Conservation (phyloP, 1,140 invertebrate species). For the Plodia interpunctella region DNA sequence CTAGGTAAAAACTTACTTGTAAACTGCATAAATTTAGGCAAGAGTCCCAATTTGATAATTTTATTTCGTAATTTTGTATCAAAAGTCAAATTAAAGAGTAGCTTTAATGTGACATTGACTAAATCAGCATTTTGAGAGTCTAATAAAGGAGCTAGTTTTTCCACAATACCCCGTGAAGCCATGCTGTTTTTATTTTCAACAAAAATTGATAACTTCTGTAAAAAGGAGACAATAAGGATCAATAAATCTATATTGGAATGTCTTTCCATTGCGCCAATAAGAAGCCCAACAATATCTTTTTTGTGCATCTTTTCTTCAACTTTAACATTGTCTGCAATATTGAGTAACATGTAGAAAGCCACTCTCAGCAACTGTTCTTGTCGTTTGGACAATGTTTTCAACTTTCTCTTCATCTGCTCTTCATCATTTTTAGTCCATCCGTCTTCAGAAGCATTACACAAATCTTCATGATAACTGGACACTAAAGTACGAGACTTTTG, state of each 20-base stretch:
- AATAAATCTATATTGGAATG: constrained; percentile 90
- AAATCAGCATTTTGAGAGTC: constrained; percentile 88
- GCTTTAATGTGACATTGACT: constrained; percentile 90
- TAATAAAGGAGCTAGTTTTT: constrained; percentile 85
- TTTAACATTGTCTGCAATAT: constrained; percentile 95
- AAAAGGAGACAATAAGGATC: constrained; percentile 94
- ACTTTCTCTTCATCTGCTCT: constrained; percentile 88
- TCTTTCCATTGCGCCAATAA: constrained; percentile 93
- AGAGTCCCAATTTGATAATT: constrained; percentile 93
- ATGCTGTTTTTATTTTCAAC: constrained; percentile 96
- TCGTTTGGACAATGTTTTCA: constrained; percentile 89
- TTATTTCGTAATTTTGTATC: constrained; percentile 90
- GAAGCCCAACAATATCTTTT: constrained; percentile 92
- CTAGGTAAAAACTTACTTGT: constrained; percentile 81
- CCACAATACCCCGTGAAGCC: constrained; percentile 84
- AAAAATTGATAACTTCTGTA: constrained; percentile 97
- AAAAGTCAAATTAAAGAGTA: constrained; percentile 98
- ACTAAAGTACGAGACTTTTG: constrained; percentile 77
- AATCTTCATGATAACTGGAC: constrained; percentile 81
- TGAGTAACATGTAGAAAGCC: constrained; percentile 93
- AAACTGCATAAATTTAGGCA: constrained; percentile 93
- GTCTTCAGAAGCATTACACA: constrained; percentile 78
- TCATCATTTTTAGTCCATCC: constrained; percentile 84
- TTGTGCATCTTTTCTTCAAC: constrained; percentile 98
- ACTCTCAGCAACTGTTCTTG: constrained; percentile 94